Base-by-base conservation (phyloP, 2,797 vertebrate species). In the Aldrovandia affinis region DNA sequence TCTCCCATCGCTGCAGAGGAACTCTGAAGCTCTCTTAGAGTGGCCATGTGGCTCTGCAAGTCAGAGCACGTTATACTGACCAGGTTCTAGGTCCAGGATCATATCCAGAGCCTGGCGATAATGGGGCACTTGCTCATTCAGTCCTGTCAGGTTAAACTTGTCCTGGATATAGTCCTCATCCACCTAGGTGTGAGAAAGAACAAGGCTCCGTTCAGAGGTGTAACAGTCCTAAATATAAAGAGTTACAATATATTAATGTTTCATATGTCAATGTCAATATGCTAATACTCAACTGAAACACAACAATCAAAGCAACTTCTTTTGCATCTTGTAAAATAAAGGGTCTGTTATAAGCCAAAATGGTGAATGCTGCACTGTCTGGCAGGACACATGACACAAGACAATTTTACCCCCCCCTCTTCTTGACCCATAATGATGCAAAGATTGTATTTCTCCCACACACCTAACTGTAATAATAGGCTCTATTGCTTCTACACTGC, bases 121-220 rank as follows among this genome's bases (percentile, higher is more conserved):
- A 89, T 98, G 97, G 25, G 97, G 97, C 86, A 98, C 97, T 91
- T 98, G 97, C 88, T 98, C 97, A 86, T 98, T 98, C 81, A 98
- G 96, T 22, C 97, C 97, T 0, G 97, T 98, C 88, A 98, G 93
- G 88, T 98, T 98, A 90, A 98, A 98, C 86, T 98, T 98, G 92
- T 98, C 97, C 89, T 98, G 97, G 90, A 98, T 98, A 86, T 98
- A 98, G 90, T 98, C 97, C 89, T 98, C 97, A 92, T 98, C 97
- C 89, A 98, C 97, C 97, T 98, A 89, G 39, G 6, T 22, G 42
- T 25, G 22, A n/a, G 39, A 39, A 42, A 47, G 22, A 77, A n/a
- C 1, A 42, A 44, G 4, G 65, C 65, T 70, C 5, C 42, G 36
- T 39, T 44, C 70, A 70, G 1, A 65, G 6, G 15, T 28, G 3